Evolutionary conservation across 2,113 vertebrate genomes (phyloP), one percentile per base, ranked within the genome.

Genomic region (Ageneiosus marmoratus): DNA sequence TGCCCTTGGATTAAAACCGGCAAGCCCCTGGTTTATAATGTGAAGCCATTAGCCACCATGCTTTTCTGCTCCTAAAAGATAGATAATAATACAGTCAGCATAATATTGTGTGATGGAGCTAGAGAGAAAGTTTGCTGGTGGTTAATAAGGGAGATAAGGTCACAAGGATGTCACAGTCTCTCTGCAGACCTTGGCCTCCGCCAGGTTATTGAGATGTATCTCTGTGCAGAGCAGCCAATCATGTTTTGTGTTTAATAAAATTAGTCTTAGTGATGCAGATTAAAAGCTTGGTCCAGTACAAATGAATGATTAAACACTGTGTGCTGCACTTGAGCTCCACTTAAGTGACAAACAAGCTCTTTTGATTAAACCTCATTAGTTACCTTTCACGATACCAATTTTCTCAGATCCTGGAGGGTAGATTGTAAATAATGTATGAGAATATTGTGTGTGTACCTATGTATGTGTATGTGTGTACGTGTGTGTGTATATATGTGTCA

Each of bases 301-400:
- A 80, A 85, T 85, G 62, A 87, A 80, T 63, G 63, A 85, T 80
- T 85, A 76, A 82, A 75, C 76, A 84, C 24, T 27, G 48, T 4
- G 70, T 67, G 44, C 62, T 77, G 65, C n/a, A n/a, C 48, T 67
- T 69, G 44, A 81, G 69, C 62, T 81, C 55, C 63, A 84, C 76
- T 81, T 86, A 86, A 70, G 55, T 72, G 80, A 83, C 80, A 87
- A 81, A 84, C 86, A 73, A 65, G 86, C 83, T 69, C 83, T 75
- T 87, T 87, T 87, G 60, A 58, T 87, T 87, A 63, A 83, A 85
- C 48, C 78, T 84, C 82, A 86, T 86, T 84, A 81, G 85, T 67
- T 84, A 53, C 51, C 13, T 82, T 79, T 80, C 62, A 72, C 27
- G 69, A 83, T 51, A 75, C 32, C 5, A 20, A 7, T 69, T 60